A percentile compares a stretch with the other conserved stretches of the same genome.
These are phyloP conservation scores for Drosophila paracracens DNA, from an alignment of 2,888 invertebrate species.

Conservation along the genomic window DNA sequence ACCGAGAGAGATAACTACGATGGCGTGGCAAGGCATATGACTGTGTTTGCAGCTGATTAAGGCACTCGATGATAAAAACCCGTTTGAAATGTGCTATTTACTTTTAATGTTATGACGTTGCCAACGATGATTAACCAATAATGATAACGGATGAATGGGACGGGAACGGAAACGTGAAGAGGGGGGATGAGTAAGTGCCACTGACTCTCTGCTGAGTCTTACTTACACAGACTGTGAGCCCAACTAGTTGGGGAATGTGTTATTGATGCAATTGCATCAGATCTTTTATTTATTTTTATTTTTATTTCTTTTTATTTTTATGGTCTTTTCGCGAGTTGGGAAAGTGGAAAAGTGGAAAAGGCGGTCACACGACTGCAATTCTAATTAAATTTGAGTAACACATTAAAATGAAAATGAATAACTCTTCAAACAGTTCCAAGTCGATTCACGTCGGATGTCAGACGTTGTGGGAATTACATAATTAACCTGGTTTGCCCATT, in stretches of 20 bases:
- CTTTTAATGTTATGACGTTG: conserved; percentile 64
- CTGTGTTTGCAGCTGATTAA: conserved; percentile 55
- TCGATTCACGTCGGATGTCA: conserved; percentile 20
- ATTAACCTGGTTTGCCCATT: conserved; percentile 21
- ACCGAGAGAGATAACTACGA: conserved; percentile 26
- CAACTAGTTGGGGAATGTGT: conserved; percentile 54
- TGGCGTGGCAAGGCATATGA: conserved; percentile 5
- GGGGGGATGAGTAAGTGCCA: conserved; percentile 5
- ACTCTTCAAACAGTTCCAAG: conserved; percentile 45
- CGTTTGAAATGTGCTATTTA: conserved; percentile 70
- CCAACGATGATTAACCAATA: conserved; percentile 74
- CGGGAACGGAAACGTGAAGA: not conserved
- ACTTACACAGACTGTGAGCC: conserved; percentile 38
- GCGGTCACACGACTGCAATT: conserved; percentile 61
- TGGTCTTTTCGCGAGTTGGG: conserved; percentile 44
- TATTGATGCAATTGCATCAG: conserved; percentile 52
- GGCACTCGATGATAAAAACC: conserved; percentile 60
- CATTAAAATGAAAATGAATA: conserved; percentile 49
- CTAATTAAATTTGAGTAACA: conserved; percentile 64
- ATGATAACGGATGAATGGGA: conserved; percentile 54
- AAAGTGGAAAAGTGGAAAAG: conserved; percentile 47
- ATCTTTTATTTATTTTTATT: conserved; percentile 22
- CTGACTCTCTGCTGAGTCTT: conserved; percentile 24
- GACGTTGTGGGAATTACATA: conserved; percentile 37
- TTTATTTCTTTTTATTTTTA: conserved; percentile 30